These are phyloP conservation scores for Otolemur crassicaudatus DNA, from an alignment of 2,797 vertebrate genomes.

Conservation along the genomic window DNA sequence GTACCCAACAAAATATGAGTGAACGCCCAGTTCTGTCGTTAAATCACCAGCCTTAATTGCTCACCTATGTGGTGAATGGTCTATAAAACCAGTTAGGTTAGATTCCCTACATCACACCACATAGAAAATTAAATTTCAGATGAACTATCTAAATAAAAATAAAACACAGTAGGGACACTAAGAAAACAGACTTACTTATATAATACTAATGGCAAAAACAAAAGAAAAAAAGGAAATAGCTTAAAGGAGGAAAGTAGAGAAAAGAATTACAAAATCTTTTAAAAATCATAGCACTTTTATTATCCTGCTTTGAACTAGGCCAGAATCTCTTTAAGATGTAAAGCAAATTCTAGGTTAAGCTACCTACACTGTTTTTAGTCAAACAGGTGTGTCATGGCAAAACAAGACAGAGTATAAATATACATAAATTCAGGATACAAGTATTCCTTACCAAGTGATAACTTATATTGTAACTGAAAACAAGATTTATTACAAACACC, in stretches of 20 bases:
- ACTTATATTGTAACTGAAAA: neutral
- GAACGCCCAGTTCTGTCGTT: neutral
- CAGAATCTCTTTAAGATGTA: constrained; percentile 37
- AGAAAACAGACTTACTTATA: constrained; percentile 26
- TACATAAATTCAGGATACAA: neutral
- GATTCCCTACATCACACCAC: neutral
- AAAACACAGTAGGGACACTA: constrained; percentile 13
- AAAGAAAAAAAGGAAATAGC: constrained; percentile 38
- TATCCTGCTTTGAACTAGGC: neutral
- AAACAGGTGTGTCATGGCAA: neutral
- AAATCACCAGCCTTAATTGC: constrained; percentile 13
- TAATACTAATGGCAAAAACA: constrained; percentile 21
- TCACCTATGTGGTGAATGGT: constrained; percentile 10
- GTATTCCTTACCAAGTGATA: neutral
- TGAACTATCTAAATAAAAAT: neutral
- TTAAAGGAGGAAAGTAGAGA: neutral
- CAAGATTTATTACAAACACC: neutral
- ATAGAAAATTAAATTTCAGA: constrained; percentile 49
- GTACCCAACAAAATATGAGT: neutral
- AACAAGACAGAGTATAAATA: neutral
- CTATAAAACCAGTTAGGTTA: constrained; percentile 12
- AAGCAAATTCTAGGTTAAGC: neutral
- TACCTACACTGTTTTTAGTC: constrained; percentile 26
- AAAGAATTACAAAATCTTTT: constrained; percentile 34
- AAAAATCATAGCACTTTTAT: constrained; percentile 7